Base-by-base conservation (phyloP, 2,797 vertebrate species). In the Phoebastria nigripes region DNA sequence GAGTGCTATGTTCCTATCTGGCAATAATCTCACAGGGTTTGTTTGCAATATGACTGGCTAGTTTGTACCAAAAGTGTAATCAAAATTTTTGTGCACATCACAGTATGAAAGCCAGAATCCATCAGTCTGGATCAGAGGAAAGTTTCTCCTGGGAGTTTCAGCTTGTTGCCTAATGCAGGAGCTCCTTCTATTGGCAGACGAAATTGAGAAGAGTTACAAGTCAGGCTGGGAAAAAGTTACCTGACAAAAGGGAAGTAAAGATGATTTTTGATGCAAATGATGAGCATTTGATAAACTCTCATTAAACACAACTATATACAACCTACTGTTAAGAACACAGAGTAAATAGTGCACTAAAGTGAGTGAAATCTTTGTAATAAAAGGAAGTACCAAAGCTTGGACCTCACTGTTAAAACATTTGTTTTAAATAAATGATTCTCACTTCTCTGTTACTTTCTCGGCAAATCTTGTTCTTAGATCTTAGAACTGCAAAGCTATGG, bases 161-260 rank as follows among this genome's bases (percentile, higher is more conserved):
- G 37, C 14, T 82, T 49, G 12, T 26, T 97, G 84, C 29, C 33
- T 93, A 87, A 91, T 69, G 42, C 88, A 96, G 85, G 91, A 97
- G 96, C 95, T 96, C 94, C 94, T 96, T 96, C 93, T 94, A 77
- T 96, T 79, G 96, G 93, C 46, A 93, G 88, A 69, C 2, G 3
- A 78, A 80, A 94, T 21, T 42, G 39, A 82, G 39, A 24, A 61
- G 46, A 63, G 9, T 46, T 94, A 25, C 8, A 26, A 82, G 37
- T 54, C 46, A 55, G 28, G 7, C 54, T 66, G 17, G 11, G 37
- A 35, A 84, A 82, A 82, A 44, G 10, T 44, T 82, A 37, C 12
- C 8, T 21, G 8, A 33, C 15, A 26, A 67, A 76, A 69, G 5
- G 21, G 12, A 24, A 55, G 12, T 39, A 62, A 63, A 69, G 7